Conservation (phyloP, 2,797 vertebrate genomes). For the Tenualosa thibaudeaui region DNA sequence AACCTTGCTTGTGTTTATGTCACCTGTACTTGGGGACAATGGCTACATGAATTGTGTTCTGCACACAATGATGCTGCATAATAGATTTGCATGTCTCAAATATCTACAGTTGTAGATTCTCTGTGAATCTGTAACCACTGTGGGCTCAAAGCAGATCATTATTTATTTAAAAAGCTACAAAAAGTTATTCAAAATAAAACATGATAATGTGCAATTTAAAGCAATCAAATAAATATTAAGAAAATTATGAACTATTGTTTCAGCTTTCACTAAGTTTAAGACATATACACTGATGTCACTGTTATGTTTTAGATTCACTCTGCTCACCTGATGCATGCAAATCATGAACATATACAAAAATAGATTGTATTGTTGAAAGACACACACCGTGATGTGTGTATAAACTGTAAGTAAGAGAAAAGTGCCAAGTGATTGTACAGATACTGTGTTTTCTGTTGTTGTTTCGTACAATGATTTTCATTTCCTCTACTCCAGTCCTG, state of each 20-base stretch:
- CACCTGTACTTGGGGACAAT: neutral
- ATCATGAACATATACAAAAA: neutral
- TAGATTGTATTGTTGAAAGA: too few species aligned
- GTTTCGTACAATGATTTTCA: neutral
- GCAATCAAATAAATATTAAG: neutral
- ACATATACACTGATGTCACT: neutral
- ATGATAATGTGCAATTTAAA: neutral
- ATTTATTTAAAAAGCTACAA: neutral
- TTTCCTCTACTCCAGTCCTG: neutral
- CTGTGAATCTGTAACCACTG: neutral
- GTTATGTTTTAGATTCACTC: neutral
- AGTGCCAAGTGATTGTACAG: neutral
- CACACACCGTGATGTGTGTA: neutral
- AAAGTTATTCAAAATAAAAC: neutral
- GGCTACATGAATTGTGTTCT: neutral
- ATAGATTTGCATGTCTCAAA: neutral
- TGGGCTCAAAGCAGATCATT: neutral
- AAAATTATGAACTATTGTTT: neutral
- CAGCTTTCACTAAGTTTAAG: neutral
- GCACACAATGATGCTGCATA: neutral
- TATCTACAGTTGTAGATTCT: neutral
- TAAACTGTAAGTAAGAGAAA: neutral
- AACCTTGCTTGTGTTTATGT: neutral
- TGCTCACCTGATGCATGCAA: neutral
- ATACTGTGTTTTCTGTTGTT: neutral